A percentile compares a stretch with the other conserved stretches of the same genome.
These are phyloP conservation scores for Mylabris sibirica DNA, from an alignment of 2,888 invertebrate genomes.

Conservation along the genomic window DNA sequence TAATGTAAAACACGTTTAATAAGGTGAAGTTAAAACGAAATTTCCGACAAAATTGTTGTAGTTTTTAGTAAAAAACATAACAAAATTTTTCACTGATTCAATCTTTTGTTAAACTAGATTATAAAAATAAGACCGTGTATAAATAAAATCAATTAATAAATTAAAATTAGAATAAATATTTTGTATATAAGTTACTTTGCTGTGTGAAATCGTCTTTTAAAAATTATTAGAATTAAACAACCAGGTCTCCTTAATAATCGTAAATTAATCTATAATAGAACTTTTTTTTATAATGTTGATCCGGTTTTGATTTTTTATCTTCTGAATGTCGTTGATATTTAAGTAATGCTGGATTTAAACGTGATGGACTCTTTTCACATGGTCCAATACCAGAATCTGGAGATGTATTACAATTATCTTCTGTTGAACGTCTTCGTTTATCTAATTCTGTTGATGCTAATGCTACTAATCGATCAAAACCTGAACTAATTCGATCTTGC, in stretches of 20 bases:
- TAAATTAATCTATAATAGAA: slow-evolving; percentile 67
- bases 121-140: background rate
- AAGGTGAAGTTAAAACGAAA: background rate
- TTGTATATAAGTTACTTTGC: slow-evolving; percentile 38
- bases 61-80: background rate
- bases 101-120: background rate
- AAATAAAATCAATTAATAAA: slow-evolving; percentile 30
- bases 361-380: slow-evolving; percentile 57
- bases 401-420: slow-evolving; percentile 83
- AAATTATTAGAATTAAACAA: slow-evolving; percentile 20
- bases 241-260: slow-evolving; percentile 18
- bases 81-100: background rate
- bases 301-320: slow-evolving; percentile 58
- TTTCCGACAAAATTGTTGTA: background rate
- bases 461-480: slow-evolving; percentile 92
- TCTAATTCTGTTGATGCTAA: slow-evolving; percentile 92
- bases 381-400: slow-evolving; percentile 86
- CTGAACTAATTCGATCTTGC: slow-evolving; percentile 92
- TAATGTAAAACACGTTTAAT: background rate
- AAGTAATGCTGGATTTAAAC: slow-evolving; percentile 64
- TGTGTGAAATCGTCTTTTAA: slow-evolving; percentile 48
- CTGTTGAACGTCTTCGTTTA: slow-evolving; percentile 83
- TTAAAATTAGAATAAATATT: slow-evolving; percentile 28
- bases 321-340: slow-evolving; percentile 68
- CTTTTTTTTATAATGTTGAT: slow-evolving; percentile 84